These are phyloP conservation scores for Acanthosoma haemorrhoidale DNA, from an alignment of 2,888 invertebrate species.

Conservation along the genomic window DNA sequence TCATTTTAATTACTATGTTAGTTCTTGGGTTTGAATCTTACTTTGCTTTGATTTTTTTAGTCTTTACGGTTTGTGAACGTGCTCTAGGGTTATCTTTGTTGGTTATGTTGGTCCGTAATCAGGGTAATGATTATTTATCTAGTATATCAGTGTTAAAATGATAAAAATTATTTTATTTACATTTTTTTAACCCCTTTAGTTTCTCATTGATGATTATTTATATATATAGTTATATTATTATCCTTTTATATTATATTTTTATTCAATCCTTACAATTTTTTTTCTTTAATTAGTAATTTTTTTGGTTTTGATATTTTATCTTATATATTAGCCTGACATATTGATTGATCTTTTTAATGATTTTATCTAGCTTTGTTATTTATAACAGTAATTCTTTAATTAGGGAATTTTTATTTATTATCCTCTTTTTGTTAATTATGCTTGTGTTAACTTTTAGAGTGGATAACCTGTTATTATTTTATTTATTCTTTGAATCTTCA, in stretches of 20 bases:
- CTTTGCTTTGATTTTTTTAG: too few species aligned
- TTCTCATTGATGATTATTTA: slow-evolving; percentile 50
- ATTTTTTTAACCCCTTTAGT: slow-evolving; percentile 52
- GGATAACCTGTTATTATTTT: slow-evolving; percentile 59
- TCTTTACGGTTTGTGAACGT: too few species aligned
- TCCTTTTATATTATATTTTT: slow-evolving; percentile 45
- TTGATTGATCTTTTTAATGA: slow-evolving; percentile 58
- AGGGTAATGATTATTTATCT: slow-evolving; percentile 59
- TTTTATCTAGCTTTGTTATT: slow-evolving; percentile 53
- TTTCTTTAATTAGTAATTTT: slow-evolving; percentile 40
- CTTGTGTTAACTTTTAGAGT: too few species aligned
- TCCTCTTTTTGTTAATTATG: slow-evolving; percentile 53
- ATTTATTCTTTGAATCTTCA: slow-evolving; percentile 69
- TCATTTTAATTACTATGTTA: slow-evolving; percentile 51
- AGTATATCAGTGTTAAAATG: slow-evolving; percentile 55
- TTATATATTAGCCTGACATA: slow-evolving; percentile 48
- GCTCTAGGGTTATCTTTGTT: slow-evolving; percentile 59
- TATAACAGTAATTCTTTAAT: slow-evolving; percentile 50
- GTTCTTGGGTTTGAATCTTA: slow-evolving; percentile 51
- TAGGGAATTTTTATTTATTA: slow-evolving; percentile 53
- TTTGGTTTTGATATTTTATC: slow-evolving; percentile 38
- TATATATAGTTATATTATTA: slow-evolving; percentile 52
- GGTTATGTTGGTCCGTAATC: slow-evolving; percentile 56
- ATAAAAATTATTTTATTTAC: slow-evolving; percentile 53
- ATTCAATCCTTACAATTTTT: slow-evolving; percentile 49